Evolutionary conservation across 2,888 invertebrate species (phyloP).

Genomic region (Opisthograptis luteolata): DNA sequence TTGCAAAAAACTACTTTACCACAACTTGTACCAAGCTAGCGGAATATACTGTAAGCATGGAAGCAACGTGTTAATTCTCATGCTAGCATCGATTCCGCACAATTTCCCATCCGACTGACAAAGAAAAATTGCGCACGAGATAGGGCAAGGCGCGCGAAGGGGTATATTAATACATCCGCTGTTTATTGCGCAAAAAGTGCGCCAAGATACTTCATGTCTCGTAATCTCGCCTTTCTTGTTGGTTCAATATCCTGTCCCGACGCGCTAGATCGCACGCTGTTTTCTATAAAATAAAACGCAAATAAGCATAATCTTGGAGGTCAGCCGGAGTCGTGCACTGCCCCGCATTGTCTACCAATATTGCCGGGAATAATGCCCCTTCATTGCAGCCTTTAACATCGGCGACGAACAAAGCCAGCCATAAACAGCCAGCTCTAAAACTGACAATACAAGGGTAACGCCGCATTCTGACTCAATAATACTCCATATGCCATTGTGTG

Average conservation of each 20-base stretch:
- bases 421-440: constrained; percentile 60
- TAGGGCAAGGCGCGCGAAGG: constrained; percentile 42
- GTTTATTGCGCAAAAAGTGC: constrained; percentile 60
- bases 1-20: neutral
- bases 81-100: constrained; percentile 7
- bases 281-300: constrained; percentile 73
- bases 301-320: constrained; percentile 69
- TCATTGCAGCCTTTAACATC: constrained; percentile 41
- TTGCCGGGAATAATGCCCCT: constrained; percentile 22
- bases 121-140: constrained; percentile 36
- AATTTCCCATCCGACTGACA: constrained; percentile 34
- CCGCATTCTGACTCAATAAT: constrained; percentile 35
- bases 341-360: constrained; percentile 58
- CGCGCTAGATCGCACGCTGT: constrained; percentile 46
- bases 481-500: constrained; percentile 54
- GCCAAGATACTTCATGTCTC: constrained; percentile 37
- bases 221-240: constrained; percentile 52
- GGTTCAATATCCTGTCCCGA: constrained; percentile 54
- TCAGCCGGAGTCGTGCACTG: constrained; percentile 61
- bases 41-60: too few species aligned
- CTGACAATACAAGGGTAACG: constrained; percentile 56
- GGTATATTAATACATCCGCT: constrained; percentile 66
- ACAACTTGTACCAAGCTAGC: too few species aligned
- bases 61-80: neutral
- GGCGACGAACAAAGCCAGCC: constrained; percentile 50